Percentiles rank a stretch among this genome's conserved stretches.
Evolutionary conservation across 2,888 invertebrate genomes (phyloP).

Genomic region (Phalera bucephala): DNA sequence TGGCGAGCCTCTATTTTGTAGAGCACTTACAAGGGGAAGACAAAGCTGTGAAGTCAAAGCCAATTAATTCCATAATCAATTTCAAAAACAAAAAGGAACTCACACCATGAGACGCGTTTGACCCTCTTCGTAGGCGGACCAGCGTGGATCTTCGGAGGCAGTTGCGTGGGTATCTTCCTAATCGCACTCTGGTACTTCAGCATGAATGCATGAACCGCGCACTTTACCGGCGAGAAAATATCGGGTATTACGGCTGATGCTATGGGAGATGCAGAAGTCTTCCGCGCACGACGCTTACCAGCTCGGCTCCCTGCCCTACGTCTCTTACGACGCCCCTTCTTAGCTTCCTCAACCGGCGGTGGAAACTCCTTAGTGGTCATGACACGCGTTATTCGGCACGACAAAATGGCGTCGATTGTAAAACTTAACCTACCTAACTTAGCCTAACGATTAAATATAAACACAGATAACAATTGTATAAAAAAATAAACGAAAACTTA

Average conservation of each 20-base stretch:
- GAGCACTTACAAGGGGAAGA: too few species aligned
- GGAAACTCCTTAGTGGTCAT: conserved; percentile 59
- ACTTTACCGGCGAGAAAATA: conserved; percentile 54
- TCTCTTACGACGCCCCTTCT: conserved; percentile 50
- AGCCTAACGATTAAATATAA: conserved; percentile 34
- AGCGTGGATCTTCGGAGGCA: conserved; percentile 67
- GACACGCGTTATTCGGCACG: conserved; percentile 32
- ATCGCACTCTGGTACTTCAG: conserved; percentile 67
- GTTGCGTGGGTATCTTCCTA: conserved; percentile 61
- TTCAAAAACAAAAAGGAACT: too few species aligned
- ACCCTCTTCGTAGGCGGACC: conserved; percentile 71
- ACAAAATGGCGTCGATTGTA: conserved; percentile 62
- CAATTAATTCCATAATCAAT: too few species aligned
- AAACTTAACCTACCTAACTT: conserved; percentile 35
- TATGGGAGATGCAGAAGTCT: conserved; percentile 34
- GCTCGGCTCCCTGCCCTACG: conserved; percentile 56
- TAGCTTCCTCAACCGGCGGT: conserved; percentile 41
- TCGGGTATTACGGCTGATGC: conserved; percentile 20
- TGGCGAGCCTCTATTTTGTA: too few species aligned
- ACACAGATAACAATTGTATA: conserved; percentile 35
- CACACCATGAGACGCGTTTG: conserved; percentile 76
- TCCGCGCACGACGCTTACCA: conserved; percentile 53
- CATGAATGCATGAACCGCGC: conserved; percentile 70
- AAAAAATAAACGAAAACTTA: conserved; percentile 35
- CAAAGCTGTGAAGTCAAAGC: too few species aligned